Evolutionary conservation across 2,888 invertebrate genomes (phyloP), one percentile per base, ranked within the genome.

Genomic region (Crossocerus cetratus): DNA sequence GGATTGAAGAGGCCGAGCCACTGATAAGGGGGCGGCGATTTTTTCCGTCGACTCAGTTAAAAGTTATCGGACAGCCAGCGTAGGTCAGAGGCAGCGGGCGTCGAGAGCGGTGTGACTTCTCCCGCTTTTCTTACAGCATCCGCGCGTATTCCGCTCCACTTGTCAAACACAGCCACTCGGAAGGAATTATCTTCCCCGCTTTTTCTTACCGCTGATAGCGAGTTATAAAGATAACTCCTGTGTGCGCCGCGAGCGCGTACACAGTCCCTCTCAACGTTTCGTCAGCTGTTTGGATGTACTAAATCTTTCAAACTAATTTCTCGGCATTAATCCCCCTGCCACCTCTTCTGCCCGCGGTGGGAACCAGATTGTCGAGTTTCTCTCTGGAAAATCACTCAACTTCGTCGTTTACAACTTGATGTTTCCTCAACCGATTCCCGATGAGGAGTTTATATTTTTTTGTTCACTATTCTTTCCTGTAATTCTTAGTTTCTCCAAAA

Each of bases 11-110:
- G 45, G 61, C 65, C 58, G 64, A 59, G 45, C 21, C n/a, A 32
- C 56, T 49, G 78, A 79, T 79, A 79, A 78, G 32, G 49, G 8
- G 32, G 23, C 14, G 16, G 54, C 60, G 62, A 69, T 64, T 77
- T 76, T 78, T 78, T 62, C 71, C 72, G 55, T 21, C 56, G 45
- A 65, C 45, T 72, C 76, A 54, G 69, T 80, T 69, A 66, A 69
- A 78, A 74, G 78, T 81, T 81, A 81, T 81, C 80, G 67, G 62
- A 18, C 70, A 68, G 74, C 60, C 68, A 61, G 61, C 63, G 69
- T 58, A 58, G 69, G 79, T 72, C 78, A 72, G 49, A 49, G 13
- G 58, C 32, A 32, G 43, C 44, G 59, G 20, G 62, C 18, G 57
- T 23, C 20, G 62, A 60, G 59, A 60, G 59, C 57, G 14, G 54